Evolutionary conservation across 2,797 vertebrate genomes (phyloP).

Genomic region (Bovichtus diacanthus): DNA sequence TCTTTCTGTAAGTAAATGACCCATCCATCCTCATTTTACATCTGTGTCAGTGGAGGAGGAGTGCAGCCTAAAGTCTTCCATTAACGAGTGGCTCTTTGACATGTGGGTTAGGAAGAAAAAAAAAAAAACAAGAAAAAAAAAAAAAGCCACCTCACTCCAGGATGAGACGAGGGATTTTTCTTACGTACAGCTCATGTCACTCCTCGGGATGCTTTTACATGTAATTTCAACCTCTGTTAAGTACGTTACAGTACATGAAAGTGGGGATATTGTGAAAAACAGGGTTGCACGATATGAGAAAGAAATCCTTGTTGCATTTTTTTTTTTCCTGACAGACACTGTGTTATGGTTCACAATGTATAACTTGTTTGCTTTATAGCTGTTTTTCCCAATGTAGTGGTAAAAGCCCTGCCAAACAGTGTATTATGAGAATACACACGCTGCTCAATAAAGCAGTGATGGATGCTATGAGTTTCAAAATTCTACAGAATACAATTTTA

Average conservation of each 20-base stretch:
- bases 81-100: constrained; percentile 55
- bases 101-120: constrained; percentile 27
- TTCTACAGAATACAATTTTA: constrained; percentile 18
- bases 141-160: constrained; percentile 6
- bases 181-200: constrained; percentile 25
- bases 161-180: constrained; percentile 12
- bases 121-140: no score
- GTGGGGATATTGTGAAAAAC: constrained; percentile 1
- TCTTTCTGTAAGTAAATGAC: constrained; percentile 58
- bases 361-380: neutral
- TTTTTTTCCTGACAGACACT: constrained; percentile 17
- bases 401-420: neutral
- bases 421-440: neutral
- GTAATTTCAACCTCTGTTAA: constrained; percentile 16
- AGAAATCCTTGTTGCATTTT: neutral
- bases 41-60: constrained; percentile 61
- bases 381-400: neutral
- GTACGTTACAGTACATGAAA: constrained; percentile 16
- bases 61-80: constrained; percentile 42
- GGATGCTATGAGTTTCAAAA: constrained; percentile 11
- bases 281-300: neutral
- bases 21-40: constrained; percentile 60
- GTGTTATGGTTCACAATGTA: neutral
- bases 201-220: constrained; percentile 30
- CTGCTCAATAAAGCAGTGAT: neutral